Evolutionary conservation across 1,140 invertebrate species (phyloP).

Genomic region (Papilio xuthus): DNA sequence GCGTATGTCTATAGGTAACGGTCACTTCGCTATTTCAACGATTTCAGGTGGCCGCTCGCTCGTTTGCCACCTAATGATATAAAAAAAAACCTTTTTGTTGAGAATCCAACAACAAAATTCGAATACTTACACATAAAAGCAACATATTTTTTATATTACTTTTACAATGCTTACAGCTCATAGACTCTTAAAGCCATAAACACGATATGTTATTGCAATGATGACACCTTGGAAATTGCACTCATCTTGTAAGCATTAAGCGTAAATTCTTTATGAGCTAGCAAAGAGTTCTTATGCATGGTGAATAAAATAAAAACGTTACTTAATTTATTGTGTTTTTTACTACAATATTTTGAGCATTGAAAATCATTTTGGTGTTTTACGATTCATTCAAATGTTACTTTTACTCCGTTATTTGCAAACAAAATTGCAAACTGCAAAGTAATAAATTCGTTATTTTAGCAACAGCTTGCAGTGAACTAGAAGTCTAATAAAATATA

Average conservation of each 20-base stretch:
- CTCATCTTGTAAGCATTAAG: slow-evolving; percentile 17
- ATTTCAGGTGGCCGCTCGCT: too few species aligned
- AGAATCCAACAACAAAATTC: too few species aligned
- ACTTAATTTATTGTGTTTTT: background rate
- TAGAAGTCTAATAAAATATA: slow-evolving; percentile 13
- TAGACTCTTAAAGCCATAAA: background rate
- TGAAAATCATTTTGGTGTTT: background rate
- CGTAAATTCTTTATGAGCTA: slow-evolving; percentile 1
- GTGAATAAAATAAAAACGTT: background rate
- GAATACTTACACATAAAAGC: too few species aligned
- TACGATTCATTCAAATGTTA: background rate
- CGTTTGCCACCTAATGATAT: too few species aligned
- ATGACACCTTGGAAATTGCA: background rate
- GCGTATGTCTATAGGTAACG: too few species aligned
- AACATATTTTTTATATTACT: too few species aligned
- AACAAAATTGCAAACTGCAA: slow-evolving; percentile 6
- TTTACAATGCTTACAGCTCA: too few species aligned
- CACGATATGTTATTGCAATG: background rate
- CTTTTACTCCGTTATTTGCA: background rate
- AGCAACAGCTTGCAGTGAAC: slow-evolving; percentile 14
- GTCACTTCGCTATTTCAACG: too few species aligned
- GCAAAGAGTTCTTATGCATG: background rate
- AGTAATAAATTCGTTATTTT: background rate
- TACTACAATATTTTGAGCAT: background rate
- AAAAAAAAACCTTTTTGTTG: too few species aligned